These are phyloP conservation scores for Leptobrachium leishanense DNA, from an alignment of 2,113 vertebrate species.

Conservation along the genomic window DNA sequence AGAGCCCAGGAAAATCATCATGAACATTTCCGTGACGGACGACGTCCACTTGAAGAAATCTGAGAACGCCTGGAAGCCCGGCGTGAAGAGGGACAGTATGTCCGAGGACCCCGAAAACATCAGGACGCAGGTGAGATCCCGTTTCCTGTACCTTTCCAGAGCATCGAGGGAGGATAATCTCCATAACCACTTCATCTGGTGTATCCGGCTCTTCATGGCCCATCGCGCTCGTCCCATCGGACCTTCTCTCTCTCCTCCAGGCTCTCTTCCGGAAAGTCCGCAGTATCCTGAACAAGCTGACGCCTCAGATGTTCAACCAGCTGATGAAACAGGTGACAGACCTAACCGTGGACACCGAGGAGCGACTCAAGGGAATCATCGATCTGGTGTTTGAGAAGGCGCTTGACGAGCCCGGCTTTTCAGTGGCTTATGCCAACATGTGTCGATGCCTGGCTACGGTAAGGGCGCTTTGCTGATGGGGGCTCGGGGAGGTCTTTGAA, in stretches of 20 bases:
- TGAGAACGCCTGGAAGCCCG: conserved; percentile 93
- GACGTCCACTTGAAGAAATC: conserved; percentile 90
- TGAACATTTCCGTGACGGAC: conserved; percentile 85
- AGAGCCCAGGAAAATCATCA: conserved; percentile 92
- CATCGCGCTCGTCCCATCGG: too few species aligned
- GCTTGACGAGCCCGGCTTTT: conserved; percentile 94
- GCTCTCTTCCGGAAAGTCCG: conserved; percentile 95
- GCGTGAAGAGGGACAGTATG: conserved; percentile 77
- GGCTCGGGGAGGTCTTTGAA: too few species aligned
- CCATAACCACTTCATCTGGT: too few species aligned
- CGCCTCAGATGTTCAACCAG: conserved; percentile 96
- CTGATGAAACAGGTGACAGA: conserved; percentile 97
- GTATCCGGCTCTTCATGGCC: too few species aligned
- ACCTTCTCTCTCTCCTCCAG: conserved; percentile 56
- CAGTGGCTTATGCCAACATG: conserved; percentile 96
- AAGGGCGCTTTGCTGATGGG: conserved; percentile 49
- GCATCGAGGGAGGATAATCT: too few species aligned
- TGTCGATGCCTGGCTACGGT: conserved; percentile 93
- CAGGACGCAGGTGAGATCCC: conserved; percentile 79
- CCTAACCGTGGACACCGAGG: conserved; percentile 93
- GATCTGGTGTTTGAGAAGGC: conserved; percentile 98
- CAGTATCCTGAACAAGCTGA: conserved; percentile 97
- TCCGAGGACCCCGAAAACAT: conserved; percentile 76
- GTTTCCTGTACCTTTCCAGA: too few species aligned
- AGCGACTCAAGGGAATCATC: conserved; percentile 94